Evolutionary conservation across 2,113 vertebrate genomes (phyloP).

Genomic region (Hucho hucho): DNA sequence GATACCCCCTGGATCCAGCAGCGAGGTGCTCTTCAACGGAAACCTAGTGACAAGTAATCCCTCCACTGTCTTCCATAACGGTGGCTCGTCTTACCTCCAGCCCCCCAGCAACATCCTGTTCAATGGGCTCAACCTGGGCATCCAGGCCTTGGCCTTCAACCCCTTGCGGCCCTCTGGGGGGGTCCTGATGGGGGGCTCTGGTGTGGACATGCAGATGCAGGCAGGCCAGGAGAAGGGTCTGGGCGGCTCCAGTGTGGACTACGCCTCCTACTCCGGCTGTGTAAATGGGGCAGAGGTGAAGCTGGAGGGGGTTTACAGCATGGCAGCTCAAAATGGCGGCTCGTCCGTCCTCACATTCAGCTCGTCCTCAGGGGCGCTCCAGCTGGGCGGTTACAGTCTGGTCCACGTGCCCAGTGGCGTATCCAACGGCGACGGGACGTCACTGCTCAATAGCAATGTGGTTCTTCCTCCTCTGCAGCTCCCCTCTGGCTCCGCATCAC

Average conservation of each 20-base stretch:
- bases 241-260: conserved; percentile 77
- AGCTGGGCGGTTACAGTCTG: conserved; percentile 93
- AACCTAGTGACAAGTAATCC: conserved; percentile 84
- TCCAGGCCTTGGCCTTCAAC: conserved; percentile 86
- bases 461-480: conserved; percentile 91
- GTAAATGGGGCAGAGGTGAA: conserved; percentile 87
- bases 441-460: conserved; percentile 83
- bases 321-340: conserved; percentile 83
- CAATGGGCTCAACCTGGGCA: conserved; percentile 90
- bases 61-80: conserved; percentile 89
- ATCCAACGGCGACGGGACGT: conserved; percentile 78
- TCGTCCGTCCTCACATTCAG: conserved; percentile 90
- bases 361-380: conserved; percentile 78
- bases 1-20: conserved; percentile 83
- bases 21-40: conserved; percentile 86
- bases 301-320: conserved; percentile 83
- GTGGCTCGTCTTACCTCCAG: conserved; percentile 90
- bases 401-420: conserved; percentile 86
- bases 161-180: conserved; percentile 81
- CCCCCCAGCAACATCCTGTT: conserved; percentile 91
- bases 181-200: conserved; percentile 80
- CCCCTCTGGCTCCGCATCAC: conserved; percentile 82
- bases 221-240: conserved; percentile 84
- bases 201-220: conserved; percentile 82
- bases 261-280: conserved; percentile 78